phyloP scores from a whole-genome alignment of 2,797 vertebrate genomes.

The Numenius phaeopus region DNA sequence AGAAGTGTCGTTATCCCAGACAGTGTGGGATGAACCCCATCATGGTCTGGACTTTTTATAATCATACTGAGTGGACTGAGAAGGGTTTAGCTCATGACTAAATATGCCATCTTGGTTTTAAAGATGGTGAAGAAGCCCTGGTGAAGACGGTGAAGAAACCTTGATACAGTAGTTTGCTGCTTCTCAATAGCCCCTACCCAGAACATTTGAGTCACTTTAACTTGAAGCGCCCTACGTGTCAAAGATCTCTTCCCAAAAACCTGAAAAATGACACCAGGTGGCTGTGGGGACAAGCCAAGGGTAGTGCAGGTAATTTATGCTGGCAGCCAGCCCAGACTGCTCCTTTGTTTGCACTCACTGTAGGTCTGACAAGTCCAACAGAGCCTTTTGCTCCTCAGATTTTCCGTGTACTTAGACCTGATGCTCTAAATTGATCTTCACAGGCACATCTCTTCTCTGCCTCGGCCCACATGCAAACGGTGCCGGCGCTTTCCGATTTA shows the following conservation, averaged over 20 bases:
- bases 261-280: slow-evolving; percentile 49
- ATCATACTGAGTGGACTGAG: neutral
- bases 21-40: neutral
- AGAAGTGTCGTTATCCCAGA: neutral
- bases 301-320: slow-evolving; percentile 25
- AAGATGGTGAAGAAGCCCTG: neutral
- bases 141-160: neutral
- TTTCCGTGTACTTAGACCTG: neutral
- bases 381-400: neutral
- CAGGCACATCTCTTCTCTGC: neutral
- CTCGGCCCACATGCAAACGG: accelerated
- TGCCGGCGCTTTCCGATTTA: neutral
- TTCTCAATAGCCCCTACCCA: neutral
- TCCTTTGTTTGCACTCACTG: slow-evolving; percentile 48
- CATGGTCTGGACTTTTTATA: neutral
- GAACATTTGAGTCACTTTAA: neutral
- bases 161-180: neutral
- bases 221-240: neutral
- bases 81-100: neutral
- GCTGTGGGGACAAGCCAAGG: slow-evolving; percentile 21
- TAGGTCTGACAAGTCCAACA: neutral
- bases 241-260: slow-evolving; percentile 38
- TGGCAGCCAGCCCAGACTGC: slow-evolving; percentile 16
- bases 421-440: neutral
- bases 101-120: neutral